phyloP scores from a whole-genome alignment of 2,113 vertebrate genomes.

The Sylvia atricapilla region DNA sequence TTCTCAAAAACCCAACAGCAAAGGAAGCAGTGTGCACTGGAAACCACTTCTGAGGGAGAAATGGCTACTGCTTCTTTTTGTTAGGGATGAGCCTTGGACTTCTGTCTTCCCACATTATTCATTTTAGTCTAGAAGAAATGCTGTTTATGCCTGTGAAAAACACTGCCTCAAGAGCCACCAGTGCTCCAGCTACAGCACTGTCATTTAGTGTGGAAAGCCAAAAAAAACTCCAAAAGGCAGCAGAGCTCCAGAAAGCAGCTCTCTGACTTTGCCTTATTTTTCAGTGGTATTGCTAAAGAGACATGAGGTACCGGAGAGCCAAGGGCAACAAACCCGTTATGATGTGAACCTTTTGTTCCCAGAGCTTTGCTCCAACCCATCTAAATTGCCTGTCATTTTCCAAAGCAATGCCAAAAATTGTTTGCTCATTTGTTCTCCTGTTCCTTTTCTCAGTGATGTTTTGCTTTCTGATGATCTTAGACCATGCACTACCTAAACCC shows the following conservation, averaged over 20 bases:
- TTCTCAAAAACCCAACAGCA: neutral
- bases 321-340: conserved; percentile 27
- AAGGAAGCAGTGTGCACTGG: neutral
- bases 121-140: neutral
- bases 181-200: neutral
- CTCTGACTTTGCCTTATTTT: neutral
- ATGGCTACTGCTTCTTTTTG: neutral
- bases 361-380: neutral
- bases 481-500: neutral
- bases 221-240: neutral
- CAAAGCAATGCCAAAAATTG: neutral
- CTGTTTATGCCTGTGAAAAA: neutral
- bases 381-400: conserved; percentile 40
- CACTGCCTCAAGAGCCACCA: neutral
- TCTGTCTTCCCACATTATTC: neutral
- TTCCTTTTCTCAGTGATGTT: neutral
- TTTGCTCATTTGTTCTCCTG: neutral
- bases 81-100: neutral
- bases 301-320: neutral
- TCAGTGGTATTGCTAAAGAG: neutral
- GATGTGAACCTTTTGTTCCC: neutral
- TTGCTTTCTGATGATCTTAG: neutral
- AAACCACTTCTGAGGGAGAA: neutral
- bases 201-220: neutral
- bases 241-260: neutral